A percentile compares a stretch with the other conserved stretches of the same genome.
These are phyloP conservation scores for Nibea coibor DNA, from an alignment of 2,113 vertebrate species.

Conservation along the genomic window DNA sequence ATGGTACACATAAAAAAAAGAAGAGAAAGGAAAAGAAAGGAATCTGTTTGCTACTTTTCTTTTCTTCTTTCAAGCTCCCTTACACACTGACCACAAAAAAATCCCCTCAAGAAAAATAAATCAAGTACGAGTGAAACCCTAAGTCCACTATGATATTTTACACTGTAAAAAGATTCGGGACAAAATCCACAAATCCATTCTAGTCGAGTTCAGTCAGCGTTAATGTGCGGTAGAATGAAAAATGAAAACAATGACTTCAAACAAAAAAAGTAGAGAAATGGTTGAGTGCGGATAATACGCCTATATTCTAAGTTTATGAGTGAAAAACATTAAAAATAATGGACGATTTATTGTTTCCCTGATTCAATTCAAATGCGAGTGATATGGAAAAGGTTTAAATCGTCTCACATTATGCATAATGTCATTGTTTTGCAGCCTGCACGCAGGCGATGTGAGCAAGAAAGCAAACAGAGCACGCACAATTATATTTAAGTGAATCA, in stretches of 20 bases:
- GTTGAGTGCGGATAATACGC: neutral
- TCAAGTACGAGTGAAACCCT: neutral
- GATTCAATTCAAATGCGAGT: neutral
- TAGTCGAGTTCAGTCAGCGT: neutral
- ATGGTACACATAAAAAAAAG: constrained; percentile 6
- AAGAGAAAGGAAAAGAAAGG: neutral
- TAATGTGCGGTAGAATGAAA: too few species aligned
- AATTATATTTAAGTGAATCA: constrained; percentile 6
- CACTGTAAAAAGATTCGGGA: neutral
- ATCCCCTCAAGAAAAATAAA: neutral
- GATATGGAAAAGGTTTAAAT: neutral
- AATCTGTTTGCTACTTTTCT: constrained; percentile 26
- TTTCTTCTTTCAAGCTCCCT: constrained; percentile 8
- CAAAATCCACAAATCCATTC: neutral
- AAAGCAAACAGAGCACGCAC: neutral
- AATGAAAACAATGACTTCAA: too few species aligned
- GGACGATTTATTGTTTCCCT: neutral
- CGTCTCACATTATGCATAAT: neutral
- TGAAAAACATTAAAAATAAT: neutral
- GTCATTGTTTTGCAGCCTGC: neutral
- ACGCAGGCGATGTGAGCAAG: neutral
- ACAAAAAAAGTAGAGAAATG: neutral
- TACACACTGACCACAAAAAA: neutral
- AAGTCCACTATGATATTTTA: neutral
- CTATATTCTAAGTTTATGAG: neutral